Evolutionary conservation across 2,113 vertebrate genomes (phyloP), one percentile per base, ranked within the genome.

Genomic region (Vulpes ferrilata): DNA sequence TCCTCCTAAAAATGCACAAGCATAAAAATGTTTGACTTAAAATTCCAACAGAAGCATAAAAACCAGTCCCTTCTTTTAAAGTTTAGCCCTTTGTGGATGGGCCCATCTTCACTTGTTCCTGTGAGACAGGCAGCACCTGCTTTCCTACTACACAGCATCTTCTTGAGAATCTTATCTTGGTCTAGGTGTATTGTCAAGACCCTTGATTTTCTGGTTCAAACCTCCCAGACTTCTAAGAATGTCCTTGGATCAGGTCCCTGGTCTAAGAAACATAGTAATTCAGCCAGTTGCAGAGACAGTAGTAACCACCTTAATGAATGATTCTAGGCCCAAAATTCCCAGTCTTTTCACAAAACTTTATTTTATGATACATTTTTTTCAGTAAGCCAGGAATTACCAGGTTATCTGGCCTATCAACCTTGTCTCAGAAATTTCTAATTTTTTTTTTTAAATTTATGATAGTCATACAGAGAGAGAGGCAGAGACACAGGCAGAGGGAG

Each of bases 21-120:
- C 20, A 48, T 81, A 76, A 81, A 95, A 51, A 7, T 65, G 38
- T 88, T 76, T 69, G 85, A 82, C 60, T 82, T 83, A 65, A 92
- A 96, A 88, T 73, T 60, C 53, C 38, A 91, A 88, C 35, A 51
- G 65, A 92, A 62, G 25, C 59, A 81, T 25, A 3, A 60, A 67
- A 90, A 48, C 25, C 7, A 20, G 48, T n/a, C 38, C 30, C 9
- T 35, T 73, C 30, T 69, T 19, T 73, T 96, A 93, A 38, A 48
- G 17, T 35, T 71, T 19, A 76, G 43, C 10, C 35, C 62, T 93
- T 30, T 30, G 59, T 79, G 3, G 2, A 38, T 19, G 43, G 25
- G 3, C 51, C 30, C 13, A 35, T 20, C 30, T 93, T 69, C 20
- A 51, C 22, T 82, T 35, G n/a, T 57, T 80, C 71, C 48, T 48